Conservation (phyloP, 2,888 invertebrate genomes). For the Erebia palarica region DNA sequence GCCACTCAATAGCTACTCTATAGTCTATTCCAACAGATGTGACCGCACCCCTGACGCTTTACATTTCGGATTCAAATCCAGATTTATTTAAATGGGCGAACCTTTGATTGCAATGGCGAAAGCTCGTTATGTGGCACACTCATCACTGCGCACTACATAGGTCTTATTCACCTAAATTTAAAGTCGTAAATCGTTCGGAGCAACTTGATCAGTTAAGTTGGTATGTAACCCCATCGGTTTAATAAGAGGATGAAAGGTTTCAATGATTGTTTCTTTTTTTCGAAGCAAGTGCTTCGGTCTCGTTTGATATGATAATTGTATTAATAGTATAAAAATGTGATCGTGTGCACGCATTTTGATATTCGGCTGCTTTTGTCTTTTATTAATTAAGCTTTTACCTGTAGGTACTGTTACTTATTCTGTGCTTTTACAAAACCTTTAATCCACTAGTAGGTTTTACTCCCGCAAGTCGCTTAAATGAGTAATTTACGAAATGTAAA, state of each 20-base stretch:
- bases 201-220: constrained; percentile 38
- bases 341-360: constrained; percentile 70
- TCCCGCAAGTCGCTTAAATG: no score
- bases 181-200: constrained; percentile 27
- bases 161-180: constrained; percentile 40
- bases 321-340: constrained; percentile 69
- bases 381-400: constrained; percentile 9
- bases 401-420: no score
- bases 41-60: constrained; percentile 38
- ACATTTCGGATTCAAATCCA: constrained; percentile 67
- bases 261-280: constrained; percentile 69
- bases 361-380: constrained; percentile 39
- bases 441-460: no score
- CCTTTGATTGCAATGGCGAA: constrained; percentile 73
- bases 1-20: constrained; percentile 22
- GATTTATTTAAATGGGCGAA: constrained; percentile 75
- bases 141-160: constrained; percentile 37
- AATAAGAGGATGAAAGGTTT: constrained; percentile 77
- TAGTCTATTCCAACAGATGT: constrained; percentile 37
- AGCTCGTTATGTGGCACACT: constrained; percentile 61
- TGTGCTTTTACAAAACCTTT: no score
- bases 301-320: constrained; percentile 80
- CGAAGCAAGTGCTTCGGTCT: constrained; percentile 62
- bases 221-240: constrained; percentile 67
- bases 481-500: no score